Evolutionary conservation across 2,113 vertebrate species (phyloP).

Genomic region (Chionis minor): DNA sequence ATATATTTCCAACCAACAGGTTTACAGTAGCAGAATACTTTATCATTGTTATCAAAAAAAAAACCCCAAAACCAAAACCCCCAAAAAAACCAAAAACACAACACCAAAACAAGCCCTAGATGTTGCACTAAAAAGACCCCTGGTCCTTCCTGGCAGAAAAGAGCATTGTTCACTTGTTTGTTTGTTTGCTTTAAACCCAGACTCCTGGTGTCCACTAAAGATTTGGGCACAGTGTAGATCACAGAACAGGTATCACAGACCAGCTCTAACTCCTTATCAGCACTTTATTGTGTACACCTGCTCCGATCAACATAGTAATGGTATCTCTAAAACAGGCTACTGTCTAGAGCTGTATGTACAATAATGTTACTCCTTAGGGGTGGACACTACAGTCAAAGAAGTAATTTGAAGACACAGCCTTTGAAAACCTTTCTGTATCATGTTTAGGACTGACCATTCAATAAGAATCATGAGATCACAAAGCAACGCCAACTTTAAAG

Average conservation of each 20-base stretch:
- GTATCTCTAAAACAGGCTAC: background rate
- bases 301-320: background rate
- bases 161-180: background rate
- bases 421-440: background rate
- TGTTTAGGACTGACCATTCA: background rate
- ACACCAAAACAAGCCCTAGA: background rate
- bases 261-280: background rate
- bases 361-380: background rate
- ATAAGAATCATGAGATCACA: background rate
- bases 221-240: background rate
- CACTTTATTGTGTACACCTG: background rate
- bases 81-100: rapidly evolving
- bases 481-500: background rate
- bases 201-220: background rate
- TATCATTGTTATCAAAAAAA: background rate
- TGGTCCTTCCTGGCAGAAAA: background rate
- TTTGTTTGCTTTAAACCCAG: background rate
- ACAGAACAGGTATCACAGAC: background rate
- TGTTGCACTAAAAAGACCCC: background rate
- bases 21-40: background rate
- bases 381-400: background rate
- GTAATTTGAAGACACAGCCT: background rate
- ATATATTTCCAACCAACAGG: background rate
- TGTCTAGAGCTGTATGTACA: background rate
- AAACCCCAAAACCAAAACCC: background rate